Evolutionary conservation across 2,113 vertebrate species (phyloP).

Genomic region (Himantopus leucocephalus): DNA sequence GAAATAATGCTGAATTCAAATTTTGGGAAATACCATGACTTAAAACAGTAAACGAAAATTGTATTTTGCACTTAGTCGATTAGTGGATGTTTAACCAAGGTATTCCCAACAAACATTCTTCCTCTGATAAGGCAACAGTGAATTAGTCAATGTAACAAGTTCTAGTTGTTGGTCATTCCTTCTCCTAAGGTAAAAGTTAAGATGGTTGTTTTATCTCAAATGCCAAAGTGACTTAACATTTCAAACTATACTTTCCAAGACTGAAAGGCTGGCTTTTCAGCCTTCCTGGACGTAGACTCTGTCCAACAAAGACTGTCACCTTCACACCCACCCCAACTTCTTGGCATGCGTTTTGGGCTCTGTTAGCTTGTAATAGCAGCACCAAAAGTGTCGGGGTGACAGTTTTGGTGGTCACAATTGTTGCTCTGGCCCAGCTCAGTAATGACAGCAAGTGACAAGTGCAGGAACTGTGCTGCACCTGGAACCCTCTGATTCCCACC

Average conservation of each 20-base stretch:
- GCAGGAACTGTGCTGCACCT: neutral
- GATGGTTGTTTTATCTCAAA: neutral
- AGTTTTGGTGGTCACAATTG: fast-evolving
- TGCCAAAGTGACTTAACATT: neutral
- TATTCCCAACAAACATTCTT: neutral
- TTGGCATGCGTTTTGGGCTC: neutral
- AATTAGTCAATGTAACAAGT: neutral
- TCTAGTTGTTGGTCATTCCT: neutral
- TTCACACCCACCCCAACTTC: neutral
- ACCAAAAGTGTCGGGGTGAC: fast-evolving
- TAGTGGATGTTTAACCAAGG: neutral
- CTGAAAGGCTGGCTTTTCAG: neutral
- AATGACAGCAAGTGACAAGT: neutral
- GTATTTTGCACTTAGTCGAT: neutral
- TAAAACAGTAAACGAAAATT: neutral
- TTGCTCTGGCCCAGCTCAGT: neutral
- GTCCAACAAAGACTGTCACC: neutral
- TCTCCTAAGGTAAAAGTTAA: neutral
- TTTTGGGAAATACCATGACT: neutral
- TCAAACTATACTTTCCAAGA: neutral
- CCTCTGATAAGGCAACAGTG: neutral
- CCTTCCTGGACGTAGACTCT: neutral
- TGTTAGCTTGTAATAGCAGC: neutral
- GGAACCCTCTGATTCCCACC: neutral
- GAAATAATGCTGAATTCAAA: neutral